A percentile compares a stretch with the other conserved stretches of the same genome.
phyloP scores from a whole-genome alignment of 2,113 vertebrate species.

The Antidorcas marsupialis region DNA sequence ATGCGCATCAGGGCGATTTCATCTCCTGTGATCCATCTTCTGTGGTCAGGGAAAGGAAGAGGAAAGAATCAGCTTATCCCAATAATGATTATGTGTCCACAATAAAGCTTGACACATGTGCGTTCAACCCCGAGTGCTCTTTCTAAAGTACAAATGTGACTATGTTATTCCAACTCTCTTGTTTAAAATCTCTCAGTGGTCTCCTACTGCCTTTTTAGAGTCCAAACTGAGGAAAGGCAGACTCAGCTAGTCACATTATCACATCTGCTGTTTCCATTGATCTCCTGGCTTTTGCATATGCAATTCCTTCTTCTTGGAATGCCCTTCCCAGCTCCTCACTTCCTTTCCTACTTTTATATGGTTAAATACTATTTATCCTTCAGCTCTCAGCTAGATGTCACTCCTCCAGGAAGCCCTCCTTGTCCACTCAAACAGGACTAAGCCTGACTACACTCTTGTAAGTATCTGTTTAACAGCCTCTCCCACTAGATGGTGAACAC shows the following conservation, averaged over 20 bases:
- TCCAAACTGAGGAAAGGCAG: background rate
- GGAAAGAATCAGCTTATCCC: slow-evolving; percentile 59
- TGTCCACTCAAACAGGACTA: background rate
- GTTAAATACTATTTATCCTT: background rate
- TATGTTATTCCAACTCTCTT: background rate
- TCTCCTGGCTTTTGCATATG: background rate
- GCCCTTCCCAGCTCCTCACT: background rate
- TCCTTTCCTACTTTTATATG: background rate
- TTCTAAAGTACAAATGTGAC: background rate
- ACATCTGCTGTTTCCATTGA: background rate
- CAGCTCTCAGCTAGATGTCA: background rate
- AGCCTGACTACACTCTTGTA: background rate
- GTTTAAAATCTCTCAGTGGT: background rate
- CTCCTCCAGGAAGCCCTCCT: slow-evolving; percentile 11
- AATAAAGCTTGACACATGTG: background rate
- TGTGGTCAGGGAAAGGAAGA: background rate
- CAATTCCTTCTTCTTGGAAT: background rate
- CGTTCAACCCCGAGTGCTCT: background rate
- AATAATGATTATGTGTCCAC: background rate
- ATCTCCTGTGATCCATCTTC: background rate
- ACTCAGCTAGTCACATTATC: background rate
- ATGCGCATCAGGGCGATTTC: background rate
- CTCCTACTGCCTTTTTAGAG: background rate
- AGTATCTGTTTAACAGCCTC: background rate
- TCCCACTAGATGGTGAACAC: background rate